Conservation (phyloP, 2,888 invertebrate species). For the Pterostichus madidus region DNA sequence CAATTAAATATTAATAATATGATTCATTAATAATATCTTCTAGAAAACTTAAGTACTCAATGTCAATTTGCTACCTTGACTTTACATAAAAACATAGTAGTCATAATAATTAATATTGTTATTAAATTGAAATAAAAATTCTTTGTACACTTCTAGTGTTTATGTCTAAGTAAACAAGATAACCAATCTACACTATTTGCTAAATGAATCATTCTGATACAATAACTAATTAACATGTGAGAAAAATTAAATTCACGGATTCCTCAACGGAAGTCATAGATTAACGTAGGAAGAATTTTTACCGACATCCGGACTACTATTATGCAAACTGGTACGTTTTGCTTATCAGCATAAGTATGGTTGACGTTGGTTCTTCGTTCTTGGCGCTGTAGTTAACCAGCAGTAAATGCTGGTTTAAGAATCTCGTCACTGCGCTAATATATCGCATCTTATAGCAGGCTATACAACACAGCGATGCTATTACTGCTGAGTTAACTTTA, state of each 20-base stretch:
- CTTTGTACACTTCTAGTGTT: background rate
- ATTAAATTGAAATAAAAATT: background rate
- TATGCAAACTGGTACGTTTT: constrained; percentile 6
- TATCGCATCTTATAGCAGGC: background rate
- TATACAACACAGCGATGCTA: constrained; percentile 9
- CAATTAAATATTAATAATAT: background rate
- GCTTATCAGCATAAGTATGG: background rate
- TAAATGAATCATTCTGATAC: constrained; percentile 28
- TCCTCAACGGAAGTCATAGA: constrained; percentile 10
- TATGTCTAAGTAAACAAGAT: background rate
- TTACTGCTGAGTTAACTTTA: constrained; percentile 13
- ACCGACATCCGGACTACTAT: constrained; percentile 17
- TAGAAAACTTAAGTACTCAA: background rate
- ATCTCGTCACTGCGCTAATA: background rate
- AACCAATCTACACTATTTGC: constrained; percentile 7
- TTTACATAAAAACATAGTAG: background rate
- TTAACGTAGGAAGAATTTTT: background rate
- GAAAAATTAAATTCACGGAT: constrained; percentile 29
- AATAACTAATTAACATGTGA: constrained; percentile 10
- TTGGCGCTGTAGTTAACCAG: background rate
- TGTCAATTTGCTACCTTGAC: background rate
- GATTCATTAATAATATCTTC: background rate
- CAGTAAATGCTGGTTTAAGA: background rate
- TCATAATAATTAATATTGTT: background rate
- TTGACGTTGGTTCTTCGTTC: background rate